Base-by-base conservation (phyloP, 2,888 invertebrate genomes). In the Leptinotarsa juncta region DNA sequence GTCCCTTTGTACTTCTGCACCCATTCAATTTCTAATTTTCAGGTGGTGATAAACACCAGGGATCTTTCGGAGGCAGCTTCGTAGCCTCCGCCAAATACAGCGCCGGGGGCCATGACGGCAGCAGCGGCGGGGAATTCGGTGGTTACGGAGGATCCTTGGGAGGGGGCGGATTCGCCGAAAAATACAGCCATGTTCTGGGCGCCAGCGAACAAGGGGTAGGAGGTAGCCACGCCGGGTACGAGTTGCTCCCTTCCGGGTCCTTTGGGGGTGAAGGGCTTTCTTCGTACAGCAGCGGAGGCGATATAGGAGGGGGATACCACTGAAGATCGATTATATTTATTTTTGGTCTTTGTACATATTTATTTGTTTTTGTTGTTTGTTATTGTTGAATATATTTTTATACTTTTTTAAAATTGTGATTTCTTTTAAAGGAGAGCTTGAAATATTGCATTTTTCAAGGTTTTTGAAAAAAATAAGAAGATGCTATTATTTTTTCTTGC, bases 11-110 rank as follows among this genome's bases (percentile, higher is more conserved):
- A 42, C 42, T 42, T 42, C 42, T 10, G 10, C 12, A 42, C 42
- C 10, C 3, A 7, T 50, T 60, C 20, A 5, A 16, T 65, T 51
- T 23, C n/a, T 50, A 1, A 67, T 69, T 74, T 77, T 72, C 65
- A 78, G 82, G 80, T 26, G 79, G 74, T 51, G 71, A 75, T 23
- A 77, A 77, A 7, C 83, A 83, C 60, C 73, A 81, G 49, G 83
- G 82, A 51, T 68, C 79, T 14, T 83, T 82, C 70, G 83, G 83
- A 53, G 83, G 83, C 20, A 83, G 83, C 68, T 83, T 83, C 75
- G 83, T 83, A 49, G 82, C 82, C 10, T 83, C 83, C 10, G 78
- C 81, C 71, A 83, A 83, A 75, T 82, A 83, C 75, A 82, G 82
- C 62, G 79, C 81, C 23, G 80, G 79, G 15, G 82, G 81, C 5